These are phyloP conservation scores for Phoxinus phoxinus DNA, from an alignment of 2,113 vertebrate genomes.

Conservation along the genomic window DNA sequence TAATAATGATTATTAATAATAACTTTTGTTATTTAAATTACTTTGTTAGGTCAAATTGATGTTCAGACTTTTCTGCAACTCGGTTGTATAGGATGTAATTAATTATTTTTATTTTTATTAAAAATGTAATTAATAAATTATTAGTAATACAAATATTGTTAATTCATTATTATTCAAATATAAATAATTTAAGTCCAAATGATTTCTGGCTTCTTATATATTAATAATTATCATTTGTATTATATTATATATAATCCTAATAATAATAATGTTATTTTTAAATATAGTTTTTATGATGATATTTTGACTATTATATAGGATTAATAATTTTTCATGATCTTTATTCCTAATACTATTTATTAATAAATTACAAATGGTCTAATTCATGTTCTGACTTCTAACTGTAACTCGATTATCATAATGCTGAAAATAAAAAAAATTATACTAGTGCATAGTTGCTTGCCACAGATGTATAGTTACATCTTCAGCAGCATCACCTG, in stretches of 20 bases:
- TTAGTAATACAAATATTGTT: background rate
- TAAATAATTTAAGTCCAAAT: background rate
- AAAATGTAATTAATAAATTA: background rate
- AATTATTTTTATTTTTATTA: background rate
- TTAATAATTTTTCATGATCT: background rate
- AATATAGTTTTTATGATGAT: background rate
- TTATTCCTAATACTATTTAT: background rate
- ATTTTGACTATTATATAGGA: background rate
- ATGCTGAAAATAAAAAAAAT: background rate
- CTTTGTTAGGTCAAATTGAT: too few relatives aligned
- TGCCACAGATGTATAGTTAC: slow-evolving; percentile 14
- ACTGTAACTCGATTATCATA: background rate
- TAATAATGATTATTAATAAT: background rate
- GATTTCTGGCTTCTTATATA: background rate
- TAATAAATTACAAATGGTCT: background rate
- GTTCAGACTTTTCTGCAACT: background rate
- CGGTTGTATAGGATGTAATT: background rate
- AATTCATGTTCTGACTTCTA: background rate
- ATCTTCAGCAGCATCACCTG: background rate
- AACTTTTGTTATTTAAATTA: too few relatives aligned
- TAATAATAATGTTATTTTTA: background rate
- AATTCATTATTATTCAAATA: background rate
- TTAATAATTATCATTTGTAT: background rate
- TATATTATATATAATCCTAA: background rate
- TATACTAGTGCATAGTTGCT: slow-evolving; percentile 4